Conservation (phyloP, 2,113 vertebrate genomes). For the Colaptes auratus region DNA sequence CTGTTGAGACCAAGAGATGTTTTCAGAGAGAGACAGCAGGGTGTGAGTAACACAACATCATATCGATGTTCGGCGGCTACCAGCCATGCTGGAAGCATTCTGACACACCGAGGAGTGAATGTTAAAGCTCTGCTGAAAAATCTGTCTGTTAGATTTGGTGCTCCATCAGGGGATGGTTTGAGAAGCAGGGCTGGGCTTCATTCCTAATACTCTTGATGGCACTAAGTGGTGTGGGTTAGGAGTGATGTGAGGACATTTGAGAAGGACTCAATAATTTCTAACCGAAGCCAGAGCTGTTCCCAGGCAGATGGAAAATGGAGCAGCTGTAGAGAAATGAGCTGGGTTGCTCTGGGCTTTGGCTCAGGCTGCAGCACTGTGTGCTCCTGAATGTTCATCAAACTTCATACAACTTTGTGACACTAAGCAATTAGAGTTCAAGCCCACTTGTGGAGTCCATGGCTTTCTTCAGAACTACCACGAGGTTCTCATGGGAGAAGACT, state of each 20-base stretch:
- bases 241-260: neutral
- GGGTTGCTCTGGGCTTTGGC: neutral
- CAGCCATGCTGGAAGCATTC: neutral
- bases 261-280: neutral
- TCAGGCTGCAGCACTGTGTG: neutral
- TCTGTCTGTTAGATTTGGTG: neutral
- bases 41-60: neutral
- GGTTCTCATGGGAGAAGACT: neutral
- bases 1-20: neutral
- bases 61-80: neutral
- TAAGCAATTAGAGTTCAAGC: neutral
- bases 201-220: neutral
- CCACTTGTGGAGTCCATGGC: neutral
- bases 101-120: neutral
- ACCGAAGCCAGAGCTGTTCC: neutral
- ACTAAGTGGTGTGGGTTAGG: neutral
- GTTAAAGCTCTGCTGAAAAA: neutral
- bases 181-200: neutral
- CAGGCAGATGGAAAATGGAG: neutral
- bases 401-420: neutral
- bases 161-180: neutral
- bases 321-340: neutral
- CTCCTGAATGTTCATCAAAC: neutral
- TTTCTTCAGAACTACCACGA: neutral
- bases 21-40: conserved; percentile 25